phyloP scores from a whole-genome alignment of 1,140 invertebrate species.

The Trichonephila clavipes region DNA sequence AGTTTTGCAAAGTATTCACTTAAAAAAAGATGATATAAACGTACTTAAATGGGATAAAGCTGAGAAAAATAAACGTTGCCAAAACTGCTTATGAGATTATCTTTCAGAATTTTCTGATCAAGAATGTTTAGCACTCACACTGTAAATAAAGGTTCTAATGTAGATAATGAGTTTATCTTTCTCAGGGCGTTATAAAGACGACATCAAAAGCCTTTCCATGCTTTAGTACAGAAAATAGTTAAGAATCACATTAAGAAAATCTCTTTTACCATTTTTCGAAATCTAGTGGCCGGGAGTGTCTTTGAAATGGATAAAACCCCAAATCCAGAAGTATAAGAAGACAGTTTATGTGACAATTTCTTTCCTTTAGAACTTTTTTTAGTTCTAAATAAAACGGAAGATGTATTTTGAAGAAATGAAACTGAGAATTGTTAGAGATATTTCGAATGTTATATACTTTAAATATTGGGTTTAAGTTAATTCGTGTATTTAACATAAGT shows the following conservation, averaged over 20 bases:
- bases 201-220: background rate
- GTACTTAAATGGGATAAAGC: background rate
- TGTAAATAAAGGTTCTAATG: background rate
- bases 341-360: background rate
- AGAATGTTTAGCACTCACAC: background rate
- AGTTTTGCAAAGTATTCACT: background rate
- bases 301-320: background rate
- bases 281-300: background rate
- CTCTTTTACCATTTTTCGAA: background rate
- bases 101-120: background rate
- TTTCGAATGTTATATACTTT: no score
- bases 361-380: no score
- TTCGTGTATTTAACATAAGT: no score
- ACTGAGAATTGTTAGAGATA: no score
- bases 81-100: background rate
- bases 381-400: no score
- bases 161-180: background rate
- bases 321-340: background rate
- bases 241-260: constrained; percentile 23
- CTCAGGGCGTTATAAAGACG: background rate
- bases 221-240: background rate
- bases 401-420: no score
- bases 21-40: background rate
- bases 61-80: background rate
- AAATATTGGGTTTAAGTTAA: no score